These are phyloP conservation scores for Pseudanteris insignis DNA, from an alignment of 2,888 invertebrate species.

Conservation along the genomic window DNA sequence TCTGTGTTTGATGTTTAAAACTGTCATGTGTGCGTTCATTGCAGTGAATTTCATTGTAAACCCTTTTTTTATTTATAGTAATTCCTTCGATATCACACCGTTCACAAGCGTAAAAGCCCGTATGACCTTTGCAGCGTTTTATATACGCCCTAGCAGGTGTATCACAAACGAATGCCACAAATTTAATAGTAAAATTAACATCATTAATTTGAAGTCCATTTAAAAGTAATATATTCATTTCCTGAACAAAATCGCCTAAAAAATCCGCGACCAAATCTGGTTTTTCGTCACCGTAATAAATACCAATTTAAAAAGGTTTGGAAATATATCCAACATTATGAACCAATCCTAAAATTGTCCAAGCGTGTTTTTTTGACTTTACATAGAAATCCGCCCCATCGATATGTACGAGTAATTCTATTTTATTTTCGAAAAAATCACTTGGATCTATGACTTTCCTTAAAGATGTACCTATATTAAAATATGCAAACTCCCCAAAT, in stretches of 20 bases:
- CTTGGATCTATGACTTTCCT: background rate
- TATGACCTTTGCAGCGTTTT: slow-evolving; percentile 2
- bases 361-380: background rate
- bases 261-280: no score
- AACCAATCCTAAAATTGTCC: background rate
- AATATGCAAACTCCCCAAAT: no score
- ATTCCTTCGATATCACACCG: background rate
- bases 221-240: no score
- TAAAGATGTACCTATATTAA: background rate
- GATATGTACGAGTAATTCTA: background rate
- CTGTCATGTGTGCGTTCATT: background rate
- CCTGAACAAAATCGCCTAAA: no score
- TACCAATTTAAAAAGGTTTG: no score
- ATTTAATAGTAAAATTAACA: background rate
- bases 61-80: background rate
- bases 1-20: background rate
- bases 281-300: no score
- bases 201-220: no score
- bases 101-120: background rate
- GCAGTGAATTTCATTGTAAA: background rate
- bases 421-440: background rate
- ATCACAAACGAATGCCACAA: slow-evolving; percentile 10
- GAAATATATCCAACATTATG: background rate
- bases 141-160: slow-evolving; percentile 14
- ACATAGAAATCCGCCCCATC: background rate